Evolutionary conservation across 2,113 vertebrate species (phyloP), one percentile per base, ranked within the genome.

Genomic region (Callocephalon fimbriatum): DNA sequence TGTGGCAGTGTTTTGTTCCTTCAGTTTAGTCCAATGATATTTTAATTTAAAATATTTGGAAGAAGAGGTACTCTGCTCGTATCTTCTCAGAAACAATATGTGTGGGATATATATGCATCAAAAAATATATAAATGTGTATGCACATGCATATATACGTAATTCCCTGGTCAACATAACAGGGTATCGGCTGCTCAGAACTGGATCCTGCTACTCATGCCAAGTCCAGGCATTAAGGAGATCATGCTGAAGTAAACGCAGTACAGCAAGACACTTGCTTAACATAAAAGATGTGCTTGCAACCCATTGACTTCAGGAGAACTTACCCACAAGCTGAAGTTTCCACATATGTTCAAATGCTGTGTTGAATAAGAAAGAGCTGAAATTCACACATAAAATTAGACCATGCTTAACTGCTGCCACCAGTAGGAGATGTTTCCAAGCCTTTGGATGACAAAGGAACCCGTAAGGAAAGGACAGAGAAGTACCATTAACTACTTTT

Each of bases 381-480:
- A 91, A 95, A 96, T 71, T 80, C 80, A 59, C 42, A 74, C 20
- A 21, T 27, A 45, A 58, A 86, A 77, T 91, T 66, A 71, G 70
- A n/a, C 19, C 23, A 35, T 32, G 32, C 10, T 73, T 77, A 58
- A 44, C 26, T 80, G 38, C 68, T 89, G 42, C 45, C 29, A 38
- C n/a, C 29, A 25, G 15, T 29, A 79, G 51, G 31, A 79, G n/a
- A 37, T 90, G n/a, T 42, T 93, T 88, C 63, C 59, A 78, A 82
- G 26, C 35, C 22, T 79, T 72, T 76, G 35, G 14, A 44, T 82
- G 21, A 38, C 58, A 92, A 79, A 82, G 50, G 15, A 70, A 13
- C 3, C 45, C 3, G 1, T 50, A 45, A 86, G 50, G 21, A 86
- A 26, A 70, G 26, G 8, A 58, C 35, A 72, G 31, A 10, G 27